Conservation (phyloP, 1,140 invertebrate species). For the Drosophila truncata region DNA sequence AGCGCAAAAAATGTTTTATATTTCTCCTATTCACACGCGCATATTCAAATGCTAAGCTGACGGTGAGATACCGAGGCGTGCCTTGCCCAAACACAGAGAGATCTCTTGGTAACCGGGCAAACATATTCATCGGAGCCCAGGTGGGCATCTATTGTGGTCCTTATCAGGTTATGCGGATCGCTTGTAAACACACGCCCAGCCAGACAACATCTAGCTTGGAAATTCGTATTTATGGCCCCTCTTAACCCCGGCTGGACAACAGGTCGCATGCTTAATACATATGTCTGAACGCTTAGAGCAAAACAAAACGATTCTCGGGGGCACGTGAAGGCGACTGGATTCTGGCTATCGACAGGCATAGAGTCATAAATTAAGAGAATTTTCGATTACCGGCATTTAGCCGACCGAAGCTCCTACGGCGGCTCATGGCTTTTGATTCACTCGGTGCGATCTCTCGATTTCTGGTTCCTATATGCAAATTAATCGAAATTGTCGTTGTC, state of each 20-base stretch:
- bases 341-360: slow-evolving; percentile 37
- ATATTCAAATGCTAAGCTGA: slow-evolving; percentile 74
- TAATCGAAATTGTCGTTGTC: slow-evolving; percentile 36
- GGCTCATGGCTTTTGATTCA: slow-evolving; percentile 74
- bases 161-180: slow-evolving; percentile 45
- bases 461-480: slow-evolving; percentile 65
- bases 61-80: slow-evolving; percentile 66
- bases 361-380: slow-evolving; percentile 69
- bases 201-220: slow-evolving; percentile 19
- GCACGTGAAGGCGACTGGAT: slow-evolving; percentile 42
- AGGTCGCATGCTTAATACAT: slow-evolving; percentile 62
- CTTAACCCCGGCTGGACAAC: slow-evolving; percentile 48
- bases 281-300: slow-evolving; percentile 28
- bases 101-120: slow-evolving; percentile 11
- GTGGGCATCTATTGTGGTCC: slow-evolving; percentile 54
- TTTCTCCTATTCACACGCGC: slow-evolving; percentile 49
- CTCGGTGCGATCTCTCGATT: slow-evolving; percentile 45
- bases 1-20: slow-evolving; percentile 31
- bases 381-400: slow-evolving; percentile 74
- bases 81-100: slow-evolving; percentile 7
- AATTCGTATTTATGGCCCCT: slow-evolving; percentile 10
- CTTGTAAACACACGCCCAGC: slow-evolving; percentile 42
- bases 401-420: slow-evolving; percentile 42
- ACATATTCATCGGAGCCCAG: slow-evolving; percentile 15
- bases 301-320: slow-evolving; percentile 28